A percentile compares a stretch with the other conserved stretches of the same genome.
These are phyloP conservation scores for Trinectes maculatus DNA, from an alignment of 2,113 vertebrate genomes.

Conservation along the genomic window DNA sequence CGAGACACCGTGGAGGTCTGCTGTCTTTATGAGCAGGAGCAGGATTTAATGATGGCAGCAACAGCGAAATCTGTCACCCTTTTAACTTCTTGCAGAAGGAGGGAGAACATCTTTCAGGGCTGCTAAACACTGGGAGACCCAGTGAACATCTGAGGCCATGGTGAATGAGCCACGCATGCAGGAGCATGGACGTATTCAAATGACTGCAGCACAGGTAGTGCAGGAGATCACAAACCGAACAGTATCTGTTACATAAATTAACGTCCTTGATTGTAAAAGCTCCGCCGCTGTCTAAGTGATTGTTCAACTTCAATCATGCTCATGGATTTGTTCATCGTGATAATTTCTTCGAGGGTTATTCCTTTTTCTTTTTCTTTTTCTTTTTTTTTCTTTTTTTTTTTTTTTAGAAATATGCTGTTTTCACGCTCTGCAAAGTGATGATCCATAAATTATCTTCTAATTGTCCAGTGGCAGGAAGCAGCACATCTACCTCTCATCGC, in stretches of 20 bases:
- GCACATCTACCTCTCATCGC: conserved; percentile 65
- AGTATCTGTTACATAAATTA: conserved; percentile 59
- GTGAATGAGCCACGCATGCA: conserved; percentile 35
- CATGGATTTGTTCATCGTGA: conserved; percentile 53
- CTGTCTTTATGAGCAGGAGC: conserved; percentile 49
- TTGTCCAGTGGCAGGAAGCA: conserved; percentile 67
- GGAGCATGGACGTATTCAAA: conserved; percentile 31
- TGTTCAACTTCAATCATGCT: conserved; percentile 67
- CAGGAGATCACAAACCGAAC: conserved; percentile 44
- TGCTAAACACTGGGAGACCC: conserved; percentile 58
- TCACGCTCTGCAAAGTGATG: conserved; percentile 53
- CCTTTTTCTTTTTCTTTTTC: conserved; percentile 13
- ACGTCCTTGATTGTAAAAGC: conserved; percentile 64
- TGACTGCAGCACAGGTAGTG: conserved; percentile 20
- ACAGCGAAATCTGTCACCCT: conserved; percentile 62
- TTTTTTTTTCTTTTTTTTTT: too few species aligned
- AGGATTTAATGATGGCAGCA: conserved; percentile 67
- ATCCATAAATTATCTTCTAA: conserved; percentile 65
- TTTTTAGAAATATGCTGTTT: conserved; percentile 22
- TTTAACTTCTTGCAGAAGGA: conserved; percentile 60
- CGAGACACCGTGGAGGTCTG: conserved; percentile 60
- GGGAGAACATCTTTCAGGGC: conserved; percentile 50
- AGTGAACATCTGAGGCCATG: conserved; percentile 27
- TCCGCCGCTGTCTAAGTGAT: conserved; percentile 61
- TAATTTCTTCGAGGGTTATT: conserved; percentile 62